Conservation (phyloP, 2,888 invertebrate genomes). For the Campopleginae sp. region DNA sequence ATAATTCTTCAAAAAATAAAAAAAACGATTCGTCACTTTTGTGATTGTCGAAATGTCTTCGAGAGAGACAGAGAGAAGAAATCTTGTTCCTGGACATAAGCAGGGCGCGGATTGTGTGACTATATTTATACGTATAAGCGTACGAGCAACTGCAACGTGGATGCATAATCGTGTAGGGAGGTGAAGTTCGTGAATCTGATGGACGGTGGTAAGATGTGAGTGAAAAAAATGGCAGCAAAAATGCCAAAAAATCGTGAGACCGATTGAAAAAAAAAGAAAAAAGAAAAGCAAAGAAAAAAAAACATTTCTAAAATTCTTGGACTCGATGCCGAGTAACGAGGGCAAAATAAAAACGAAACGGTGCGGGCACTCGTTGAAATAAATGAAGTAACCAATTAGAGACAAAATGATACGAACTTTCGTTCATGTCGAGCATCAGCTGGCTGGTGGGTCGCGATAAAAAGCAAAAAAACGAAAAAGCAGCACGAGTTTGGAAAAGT, state of each 20-base stretch:
- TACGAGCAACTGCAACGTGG: conserved; percentile 52
- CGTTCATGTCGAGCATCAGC: background rate
- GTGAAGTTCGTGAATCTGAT: conserved; percentile 27
- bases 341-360: background rate
- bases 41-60: background rate
- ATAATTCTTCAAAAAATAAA: background rate
- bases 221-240: background rate
- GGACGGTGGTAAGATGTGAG: conserved; percentile 7
- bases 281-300: background rate
- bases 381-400: background rate
- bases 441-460: background rate
- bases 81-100: conserved; percentile 73
- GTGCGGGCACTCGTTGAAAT: background rate
- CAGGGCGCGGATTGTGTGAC: too few species aligned
- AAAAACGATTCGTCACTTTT: background rate
- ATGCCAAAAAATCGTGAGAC: too few species aligned
- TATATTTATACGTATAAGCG: conserved; percentile 68
- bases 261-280: background rate
- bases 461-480: background rate
- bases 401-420: background rate
- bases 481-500: conserved; percentile 11
- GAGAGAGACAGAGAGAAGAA: conserved; percentile 5
- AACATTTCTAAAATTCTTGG: background rate
- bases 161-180: conserved; percentile 31
- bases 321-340: background rate